Conservation (phyloP, 2,888 invertebrate genomes). For the Drosophila aldrichi region DNA sequence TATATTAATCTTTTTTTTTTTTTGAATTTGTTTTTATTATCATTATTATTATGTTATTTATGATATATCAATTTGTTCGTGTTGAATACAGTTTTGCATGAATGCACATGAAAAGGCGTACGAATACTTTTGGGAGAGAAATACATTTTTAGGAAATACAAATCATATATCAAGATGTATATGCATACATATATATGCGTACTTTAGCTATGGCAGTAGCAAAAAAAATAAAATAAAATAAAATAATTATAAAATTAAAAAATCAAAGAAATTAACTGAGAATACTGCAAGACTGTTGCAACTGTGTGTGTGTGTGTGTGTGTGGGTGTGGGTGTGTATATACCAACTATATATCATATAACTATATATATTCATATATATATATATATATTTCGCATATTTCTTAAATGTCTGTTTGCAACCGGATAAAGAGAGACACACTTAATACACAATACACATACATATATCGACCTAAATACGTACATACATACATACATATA, state of each 20-base stretch:
- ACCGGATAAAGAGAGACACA: slow-evolving; percentile 20
- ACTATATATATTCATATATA: slow-evolving; percentile 15
- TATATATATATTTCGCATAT: slow-evolving; percentile 18
- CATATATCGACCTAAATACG: slow-evolving; percentile 31
- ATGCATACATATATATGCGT: slow-evolving; percentile 26
- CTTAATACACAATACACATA: slow-evolving; percentile 36
- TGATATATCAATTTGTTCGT: slow-evolving; percentile 37
- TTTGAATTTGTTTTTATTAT: not conserved
- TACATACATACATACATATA: not conserved
- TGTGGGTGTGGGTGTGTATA: slow-evolving; percentile 9
- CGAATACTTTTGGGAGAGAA: slow-evolving; percentile 54
- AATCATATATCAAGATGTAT: slow-evolving; percentile 3
- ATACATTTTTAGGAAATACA: slow-evolving; percentile 55
- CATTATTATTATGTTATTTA: slow-evolving; percentile 9
- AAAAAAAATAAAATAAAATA: slow-evolving; percentile 37
- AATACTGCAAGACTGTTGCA: slow-evolving; percentile 73
- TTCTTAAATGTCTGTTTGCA: slow-evolving; percentile 1
- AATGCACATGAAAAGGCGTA: slow-evolving; percentile 4
- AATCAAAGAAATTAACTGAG: slow-evolving; percentile 37
- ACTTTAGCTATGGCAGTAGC: slow-evolving; percentile 74
- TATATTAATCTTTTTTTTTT: slow-evolving; percentile 51
- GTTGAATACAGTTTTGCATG: slow-evolving; percentile 28
- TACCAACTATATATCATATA: slow-evolving; percentile 19
- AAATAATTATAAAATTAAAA: too few species aligned
- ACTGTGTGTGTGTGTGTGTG: slow-evolving; percentile 17